Percentiles rank a stretch among this genome's conserved stretches.
phyloP scores from a whole-genome alignment of 2,797 vertebrate species.

The Poeciliopsis presidionis region DNA sequence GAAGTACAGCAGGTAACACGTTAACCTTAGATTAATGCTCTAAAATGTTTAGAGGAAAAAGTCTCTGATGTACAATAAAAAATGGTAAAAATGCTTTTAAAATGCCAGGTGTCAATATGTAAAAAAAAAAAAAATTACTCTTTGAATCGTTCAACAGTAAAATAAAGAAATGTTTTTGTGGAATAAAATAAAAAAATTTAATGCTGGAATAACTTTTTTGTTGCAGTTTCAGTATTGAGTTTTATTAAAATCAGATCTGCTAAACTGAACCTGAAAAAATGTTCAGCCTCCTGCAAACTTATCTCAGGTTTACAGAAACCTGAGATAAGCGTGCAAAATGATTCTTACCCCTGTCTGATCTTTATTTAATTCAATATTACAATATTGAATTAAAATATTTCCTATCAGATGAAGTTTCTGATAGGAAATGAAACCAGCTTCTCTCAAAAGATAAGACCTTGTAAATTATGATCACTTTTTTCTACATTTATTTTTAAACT shows the following conservation, averaged over 20 bases:
- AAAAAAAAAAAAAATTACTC: not conserved
- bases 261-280: not conserved
- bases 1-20: not conserved
- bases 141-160: not conserved
- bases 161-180: not conserved
- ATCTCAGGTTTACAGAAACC: not conserved
- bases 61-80: not conserved
- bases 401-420: too few relatives aligned
- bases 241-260: not conserved
- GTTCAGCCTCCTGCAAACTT: not conserved
- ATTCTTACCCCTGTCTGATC: not conserved
- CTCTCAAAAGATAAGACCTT: not conserved
- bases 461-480: not conserved
- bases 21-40: not conserved
- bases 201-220: not conserved
- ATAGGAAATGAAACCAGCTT: not conserved
- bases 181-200: not conserved
- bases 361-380: not conserved
- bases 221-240: not conserved
- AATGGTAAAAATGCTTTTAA: not conserved
- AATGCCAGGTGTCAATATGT: not conserved
- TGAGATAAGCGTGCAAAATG: not conserved
- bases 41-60: not conserved
- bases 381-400: too few relatives aligned
- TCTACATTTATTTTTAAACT: not conserved